Evolutionary conservation across 2,113 vertebrate genomes (phyloP), one percentile per base, ranked within the genome.

Genomic region (Indicator maculatus): DNA sequence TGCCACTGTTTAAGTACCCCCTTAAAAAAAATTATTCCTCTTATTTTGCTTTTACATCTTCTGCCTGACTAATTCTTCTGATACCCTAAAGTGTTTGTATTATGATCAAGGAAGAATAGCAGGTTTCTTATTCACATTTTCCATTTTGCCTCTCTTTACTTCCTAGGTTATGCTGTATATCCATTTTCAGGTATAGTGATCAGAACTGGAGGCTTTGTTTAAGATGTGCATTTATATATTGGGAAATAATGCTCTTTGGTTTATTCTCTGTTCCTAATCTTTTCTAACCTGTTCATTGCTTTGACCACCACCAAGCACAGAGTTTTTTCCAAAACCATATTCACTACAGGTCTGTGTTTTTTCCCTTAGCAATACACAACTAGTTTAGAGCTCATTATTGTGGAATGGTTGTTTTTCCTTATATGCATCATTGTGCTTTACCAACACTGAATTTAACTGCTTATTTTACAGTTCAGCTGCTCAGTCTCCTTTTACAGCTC

Each of bases 391-490:
- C 24, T 77, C 41, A 39, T 82, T 91, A 63, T 12, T 33, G 31
- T 24, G 47, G 50, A 53, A 53, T 28, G 20, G 28, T 81, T 92
- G 85, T 92, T 85, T 86, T 77, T 78, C 50, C 65, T 47, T 72
- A 31, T 69, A 53, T 41, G 55, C 12, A 24, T 67, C 47, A 30
- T 12, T 41, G 55, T 92, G 67, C 67, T 82, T 82, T 77, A 88
- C 36, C 28, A 82, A 59, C 47, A 55, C 27, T 41, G 9, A 89
- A 64, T 92, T 79, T 91, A 65, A 88, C 83, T 87, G 50, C 41
- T n/a, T 74, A 9, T 80, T 89, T 94, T 81, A 26, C 50, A 30
- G 69, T 69, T 41, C 80, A 73, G 76, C 65, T 94, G 76, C 36
- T 89, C 64, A 52, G 41, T 26, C 41, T 89, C 71, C 28, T 80